Base-by-base conservation (phyloP, 2,888 invertebrate species). In the Amphipoea oculea region DNA sequence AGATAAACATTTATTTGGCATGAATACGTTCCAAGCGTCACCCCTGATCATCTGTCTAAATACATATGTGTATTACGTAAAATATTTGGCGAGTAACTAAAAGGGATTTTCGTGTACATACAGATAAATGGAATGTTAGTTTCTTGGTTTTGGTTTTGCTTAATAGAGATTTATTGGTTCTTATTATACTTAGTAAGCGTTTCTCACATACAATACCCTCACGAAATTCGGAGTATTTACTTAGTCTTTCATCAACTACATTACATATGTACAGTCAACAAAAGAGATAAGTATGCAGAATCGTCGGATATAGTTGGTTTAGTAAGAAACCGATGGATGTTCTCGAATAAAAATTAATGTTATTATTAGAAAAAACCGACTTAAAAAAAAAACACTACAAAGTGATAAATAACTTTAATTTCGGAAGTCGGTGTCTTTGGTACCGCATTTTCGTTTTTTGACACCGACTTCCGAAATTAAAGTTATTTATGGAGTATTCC, bases 21-120 rank as follows among this genome's bases (percentile, higher is more conserved):
- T 71, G 51, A 71, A 67, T 12, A 45, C 14, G 48, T 57, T 36
- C 51, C 63, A 57, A 84, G 81, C 62, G 62, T 60, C 71, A 67
- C 45, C 71, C 81, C 74, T 70, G 73, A 71, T 51, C 51, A 48
- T 63, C 62, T 71, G 57, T 69, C 84, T 79, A 69, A 73, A 69
- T 79, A 84, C 72, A 74, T 71, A 45, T 9, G 54, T 60, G 66
- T 63, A 85, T 83, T 74, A 80, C 81, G 60, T 74, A 80, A 81
- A 81, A 71, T 79, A 82, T 83, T 80, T 80, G 63, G 42, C 23
- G 51, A 75, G 67, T 75, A 83, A 85, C 85, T 85, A 83, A 79
- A 84, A 69, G 51, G 60, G 84, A 82, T 79, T 79, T 73, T 69
- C 69, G 70, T 78, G 84, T 82, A 82, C 84, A 84, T 65, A 84